Evolutionary conservation across 2,113 vertebrate genomes (phyloP), one percentile per base, ranked within the genome.

Genomic region (Campylomormyrus numenius): DNA sequence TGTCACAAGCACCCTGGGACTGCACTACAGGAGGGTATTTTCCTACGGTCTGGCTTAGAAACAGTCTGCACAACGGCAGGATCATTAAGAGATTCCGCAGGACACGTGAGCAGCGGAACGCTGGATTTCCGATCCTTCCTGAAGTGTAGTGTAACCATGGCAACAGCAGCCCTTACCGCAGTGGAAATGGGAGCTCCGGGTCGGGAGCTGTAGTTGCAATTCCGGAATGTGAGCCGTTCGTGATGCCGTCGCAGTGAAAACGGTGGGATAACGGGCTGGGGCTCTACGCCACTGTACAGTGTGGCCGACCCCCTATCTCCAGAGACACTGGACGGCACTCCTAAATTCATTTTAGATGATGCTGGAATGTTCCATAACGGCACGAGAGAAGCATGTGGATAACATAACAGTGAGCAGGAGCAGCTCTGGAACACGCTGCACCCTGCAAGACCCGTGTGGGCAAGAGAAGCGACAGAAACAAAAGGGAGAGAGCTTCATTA

Each of bases 91-190:
- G 89, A 86, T 53, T 58, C 53, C 15, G 88, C 42, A 17, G 80
- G 87, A 89, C 89, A 91, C 90, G 93, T 93, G 93, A 95, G 91
- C 93, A 92, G 93, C 92, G 89, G 92, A 94, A 92, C 85, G 46
- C 56, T 89, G 87, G 91, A 90, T 85, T 91, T 93, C 92, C 88
- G 62, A 90, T 90, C 90, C 53, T 86, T 70, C 90, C 90, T 90
- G 91, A 90, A 93, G 62, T 45, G 89, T 88, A 83, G 39, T 56
- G 93, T 95, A 94, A 84, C 94, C 93, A 94, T 95, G 93, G 93
- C 66, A 92, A 96, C 92, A 50, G 70, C 66, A 91, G 90, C 92
- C 92, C 91, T 92, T 92, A 92, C 89, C 91, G 92, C 87, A 92
- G 89, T 92, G 91, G 88, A 90, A 91, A 90, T 24, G 50, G 27